Percentiles rank a stretch among this genome's conserved stretches.
Conservation (phyloP, 2,113 vertebrate species). For the Progne subis region DNA sequence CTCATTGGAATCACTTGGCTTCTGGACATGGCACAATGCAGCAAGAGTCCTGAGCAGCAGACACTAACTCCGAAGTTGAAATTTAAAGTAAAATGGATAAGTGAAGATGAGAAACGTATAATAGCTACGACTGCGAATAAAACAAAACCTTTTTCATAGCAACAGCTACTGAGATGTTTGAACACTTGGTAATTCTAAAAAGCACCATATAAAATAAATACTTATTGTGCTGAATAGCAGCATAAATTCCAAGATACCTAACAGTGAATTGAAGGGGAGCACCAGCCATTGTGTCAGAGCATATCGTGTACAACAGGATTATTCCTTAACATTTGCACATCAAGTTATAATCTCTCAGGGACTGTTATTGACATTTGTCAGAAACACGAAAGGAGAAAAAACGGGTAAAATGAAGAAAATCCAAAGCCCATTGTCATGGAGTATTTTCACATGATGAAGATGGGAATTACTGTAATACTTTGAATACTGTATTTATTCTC, state of each 20-base stretch:
- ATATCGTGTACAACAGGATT: neutral
- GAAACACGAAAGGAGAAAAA: neutral
- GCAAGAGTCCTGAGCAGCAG: neutral
- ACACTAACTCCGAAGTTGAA: neutral
- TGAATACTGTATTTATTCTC: neutral
- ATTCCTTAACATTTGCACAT: neutral
- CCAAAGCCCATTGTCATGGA: neutral
- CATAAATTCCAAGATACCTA: neutral
- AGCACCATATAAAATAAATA: neutral
- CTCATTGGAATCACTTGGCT: neutral
- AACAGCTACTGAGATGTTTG: neutral
- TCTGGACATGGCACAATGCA: accelerated
- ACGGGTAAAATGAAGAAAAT: neutral
- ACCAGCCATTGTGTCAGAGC: neutral
- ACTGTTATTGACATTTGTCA: neutral
- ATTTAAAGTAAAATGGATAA: neutral
- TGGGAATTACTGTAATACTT: neutral
- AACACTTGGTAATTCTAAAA: neutral
- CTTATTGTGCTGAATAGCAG: neutral
- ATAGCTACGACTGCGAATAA: neutral
- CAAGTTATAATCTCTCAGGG: neutral
- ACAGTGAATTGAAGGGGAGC: neutral
- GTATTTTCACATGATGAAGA: neutral
- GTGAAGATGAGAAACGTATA: neutral
- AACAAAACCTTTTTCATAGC: neutral